These are phyloP conservation scores for Meleagris gallopavo DNA, from an alignment of 2,113 vertebrate genomes.

Conservation along the genomic window DNA sequence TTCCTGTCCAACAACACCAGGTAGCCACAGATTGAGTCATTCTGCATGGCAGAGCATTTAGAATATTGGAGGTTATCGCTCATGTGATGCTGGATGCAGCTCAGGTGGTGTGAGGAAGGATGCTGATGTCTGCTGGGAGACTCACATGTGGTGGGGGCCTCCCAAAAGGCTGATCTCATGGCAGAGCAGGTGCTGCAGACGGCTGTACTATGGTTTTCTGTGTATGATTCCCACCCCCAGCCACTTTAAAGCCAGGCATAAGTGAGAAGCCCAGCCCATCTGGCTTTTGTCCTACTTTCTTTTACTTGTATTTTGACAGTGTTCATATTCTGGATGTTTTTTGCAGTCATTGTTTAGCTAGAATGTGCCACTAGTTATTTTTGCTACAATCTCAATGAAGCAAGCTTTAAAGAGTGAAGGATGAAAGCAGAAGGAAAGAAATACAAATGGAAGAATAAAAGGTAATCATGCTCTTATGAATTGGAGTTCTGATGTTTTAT, in stretches of 20 bases:
- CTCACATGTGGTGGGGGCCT: rapidly evolving
- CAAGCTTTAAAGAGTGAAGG: neutral
- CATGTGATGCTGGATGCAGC: neutral
- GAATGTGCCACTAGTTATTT: neutral
- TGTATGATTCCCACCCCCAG: neutral
- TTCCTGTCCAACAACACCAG: neutral
- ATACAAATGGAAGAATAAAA: neutral
- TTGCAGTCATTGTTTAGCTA: neutral
- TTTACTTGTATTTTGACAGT: neutral
- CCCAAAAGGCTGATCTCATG: neutral
- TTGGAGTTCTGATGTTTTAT: neutral
- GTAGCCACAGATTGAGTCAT: neutral
- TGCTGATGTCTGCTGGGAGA: neutral
- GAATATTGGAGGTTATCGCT: neutral
- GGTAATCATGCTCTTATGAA: neutral
- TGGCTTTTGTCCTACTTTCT: neutral
- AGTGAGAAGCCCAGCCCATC: neutral
- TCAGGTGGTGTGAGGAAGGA: neutral
- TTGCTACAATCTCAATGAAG: neutral
- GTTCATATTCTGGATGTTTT: neutral
- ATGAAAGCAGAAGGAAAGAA: neutral
- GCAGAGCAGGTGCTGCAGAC: rapidly evolving
- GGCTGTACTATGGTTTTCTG: neutral
- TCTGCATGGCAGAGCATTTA: neutral
- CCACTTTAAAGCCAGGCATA: neutral